phyloP scores from a whole-genome alignment of 2,888 invertebrate species.

The Schizotus pectinicornis region DNA sequence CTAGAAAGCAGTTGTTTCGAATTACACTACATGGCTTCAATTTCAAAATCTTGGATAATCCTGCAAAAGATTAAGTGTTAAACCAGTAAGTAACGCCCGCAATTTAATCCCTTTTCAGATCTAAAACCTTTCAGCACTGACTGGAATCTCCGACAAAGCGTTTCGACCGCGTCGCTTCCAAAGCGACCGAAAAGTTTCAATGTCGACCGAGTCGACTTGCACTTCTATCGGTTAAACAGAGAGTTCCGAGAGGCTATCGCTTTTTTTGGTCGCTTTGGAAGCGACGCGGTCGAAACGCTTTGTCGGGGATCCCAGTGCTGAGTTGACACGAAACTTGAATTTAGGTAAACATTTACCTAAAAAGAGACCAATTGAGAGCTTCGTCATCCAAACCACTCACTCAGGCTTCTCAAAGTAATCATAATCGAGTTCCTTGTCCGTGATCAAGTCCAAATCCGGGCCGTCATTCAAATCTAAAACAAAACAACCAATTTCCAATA shows the following conservation, averaged over 20 bases:
- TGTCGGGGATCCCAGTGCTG: too few species aligned
- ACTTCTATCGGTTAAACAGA: too few species aligned
- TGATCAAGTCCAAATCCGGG: conserved; percentile 48
- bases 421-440: conserved; percentile 50
- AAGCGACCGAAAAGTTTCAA: too few species aligned
- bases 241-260: too few species aligned
- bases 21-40: conserved; percentile 47
- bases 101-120: conserved; percentile 15
- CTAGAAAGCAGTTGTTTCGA: background rate
- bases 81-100: background rate
- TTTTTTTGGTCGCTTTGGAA: too few species aligned
- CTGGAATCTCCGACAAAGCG: background rate
- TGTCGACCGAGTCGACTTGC: too few species aligned
- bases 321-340: too few species aligned
- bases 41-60: conserved; percentile 51
- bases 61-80: conserved; percentile 38
- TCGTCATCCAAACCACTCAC: conserved; percentile 33
- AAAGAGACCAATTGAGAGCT: too few species aligned
- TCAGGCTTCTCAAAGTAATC: conserved; percentile 51
- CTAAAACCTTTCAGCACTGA: conserved; percentile 3
- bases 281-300: too few species aligned
- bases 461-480: conserved; percentile 46
- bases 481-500: too few species aligned
- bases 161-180: too few species aligned
- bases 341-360: conserved; percentile 9